Base-by-base conservation (phyloP, 2,113 vertebrate genomes). In the Entosphenus tridentatus region DNA sequence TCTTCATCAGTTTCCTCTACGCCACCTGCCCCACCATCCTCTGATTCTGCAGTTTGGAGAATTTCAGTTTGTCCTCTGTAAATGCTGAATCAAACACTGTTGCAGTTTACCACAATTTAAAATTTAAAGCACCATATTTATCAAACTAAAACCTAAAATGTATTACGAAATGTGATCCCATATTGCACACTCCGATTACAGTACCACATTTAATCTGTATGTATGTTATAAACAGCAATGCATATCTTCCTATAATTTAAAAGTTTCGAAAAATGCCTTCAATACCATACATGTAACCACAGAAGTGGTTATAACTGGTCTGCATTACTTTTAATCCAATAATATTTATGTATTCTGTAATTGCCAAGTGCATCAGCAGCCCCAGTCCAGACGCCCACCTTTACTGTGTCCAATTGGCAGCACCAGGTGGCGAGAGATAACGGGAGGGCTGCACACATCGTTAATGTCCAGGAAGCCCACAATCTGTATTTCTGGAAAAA, bases 381-480 rank as follows among this genome's bases (percentile, higher is more conserved):
- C 17, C 12, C 68, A 13, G 12, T 55, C 14, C 57, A 57, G 56
- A 39, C 17, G 17, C 85, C 79, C 72, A 96, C 93, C 93, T 91
- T 89, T 97, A 77, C 85, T 98, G 55, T 95, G 86, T 69, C 89
- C 88, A 72, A 95, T 92, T 56, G 93, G 93, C 67, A 98, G 77
- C 2, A 98, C 89, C 80, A 97, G 76, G 78, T 98, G 93, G 73
- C 92, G 85, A 70, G 93, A 97, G 71, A 92, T 77, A 70, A 97
- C 93, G 9, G 93, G 92, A 58, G 93, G 93, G 70, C 93, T 98
- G 72, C 89, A 87, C 74, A 98, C 96, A 74, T 98, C 93, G 58
- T 83, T 87, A 72, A 98, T 96, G 76, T 98, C 92, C 77, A 98
- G 87, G 77, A 97, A 98, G 1, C 93, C 93, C 74, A 98, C 81